Evolutionary conservation across 2,797 vertebrate genomes (phyloP), one percentile per base, ranked within the genome.

Genomic region (Manis pentadactyla): DNA sequence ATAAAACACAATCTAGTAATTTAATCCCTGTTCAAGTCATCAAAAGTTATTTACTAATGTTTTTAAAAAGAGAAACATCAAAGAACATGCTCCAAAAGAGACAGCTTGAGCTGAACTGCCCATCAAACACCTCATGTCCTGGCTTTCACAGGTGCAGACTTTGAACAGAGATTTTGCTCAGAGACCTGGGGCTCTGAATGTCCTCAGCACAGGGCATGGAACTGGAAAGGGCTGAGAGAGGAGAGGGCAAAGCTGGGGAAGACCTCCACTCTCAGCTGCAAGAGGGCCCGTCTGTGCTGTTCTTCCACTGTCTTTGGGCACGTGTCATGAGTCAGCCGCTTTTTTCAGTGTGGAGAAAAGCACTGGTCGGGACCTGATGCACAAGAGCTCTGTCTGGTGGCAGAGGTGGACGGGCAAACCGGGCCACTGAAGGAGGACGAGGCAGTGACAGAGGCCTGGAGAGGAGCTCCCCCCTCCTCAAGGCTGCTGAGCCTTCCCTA

Each of bases 11-110:
- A 46, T 66, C 57, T 64, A 61, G 74, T 55, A 34, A 46, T 61
- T 86, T 77, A 75, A 11, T 91, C 82, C 66, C 85, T 53, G 29
- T 61, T 63, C 61, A 87, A 71, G 78, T 93, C 86, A 53, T 37
- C 29, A 37, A 8, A 9, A 63, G 46, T 37, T 88, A 59, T 46
- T 39, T 74, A 82, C 4, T 71, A 68, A 34, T 73, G 55, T 78
- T 92, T 83, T 68, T 79, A 53, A 81, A 68, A 93, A 69, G 63
- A 92, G 18, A 13, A 53, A 77, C 21, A 4, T 71, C 49, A 81
- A 69, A 71, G 37, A 37, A 25, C 84, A 19, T 0, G 4, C 2
- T 31, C 81, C 23, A 5, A 2, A 11, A 15, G 39, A 84, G 34
- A 57, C 27, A 64, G 19, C 42, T 64, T 13, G 21, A 83, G 61